Base-by-base conservation (phyloP, 2,797 vertebrate genomes). In the Hafferia zeledoni region DNA sequence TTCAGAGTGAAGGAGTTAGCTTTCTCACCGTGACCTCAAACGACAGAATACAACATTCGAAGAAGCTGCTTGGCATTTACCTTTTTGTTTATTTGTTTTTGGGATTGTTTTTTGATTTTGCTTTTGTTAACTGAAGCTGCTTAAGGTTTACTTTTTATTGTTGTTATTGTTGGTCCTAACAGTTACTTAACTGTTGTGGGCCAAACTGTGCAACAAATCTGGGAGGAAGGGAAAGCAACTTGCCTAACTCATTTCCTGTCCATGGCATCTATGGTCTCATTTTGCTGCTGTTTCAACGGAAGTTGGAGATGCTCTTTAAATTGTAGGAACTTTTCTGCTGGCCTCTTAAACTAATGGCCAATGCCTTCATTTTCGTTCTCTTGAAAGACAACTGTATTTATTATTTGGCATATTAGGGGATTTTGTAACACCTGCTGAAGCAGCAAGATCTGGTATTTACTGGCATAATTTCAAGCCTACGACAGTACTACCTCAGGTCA, bases 401-500 rank as follows among this genome's bases (percentile, higher is more conserved):
- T 95, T 97, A 93, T 95, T 95, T 64, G 52, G 97, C 96, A 94
- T 95, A 92, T 90, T 97, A 79, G 95, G 96, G 96, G 92, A 93
- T 95, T 92, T 95, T 89, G 72, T 87, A 94, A 86, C 59, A 90
- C 94, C 86, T 90, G 80, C 78, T 93, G 77, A 94, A 97, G 96
- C 96, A 96, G 97, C 92, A 68, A 94, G 90, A 97, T 97, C 97
- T 97, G 97, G 97, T 97, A 89, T 97, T 97, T 94, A 94, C 95
- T 97, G 97, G 97, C 95, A 83, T 96, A 93, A 92, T 90, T 97
- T 97, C 97, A 96, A 96, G 97, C 92, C 96, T 97, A 96, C 96
- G 95, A 97, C 96, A 95, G 98, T 97, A 96, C 98, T 98, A 98
- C 98, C 98, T 98, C 98, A 98, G 97, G 97, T 97, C 95, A 96